Base-by-base conservation (phyloP, 2,797 vertebrate genomes). In the Setipinna tenuifilis region DNA sequence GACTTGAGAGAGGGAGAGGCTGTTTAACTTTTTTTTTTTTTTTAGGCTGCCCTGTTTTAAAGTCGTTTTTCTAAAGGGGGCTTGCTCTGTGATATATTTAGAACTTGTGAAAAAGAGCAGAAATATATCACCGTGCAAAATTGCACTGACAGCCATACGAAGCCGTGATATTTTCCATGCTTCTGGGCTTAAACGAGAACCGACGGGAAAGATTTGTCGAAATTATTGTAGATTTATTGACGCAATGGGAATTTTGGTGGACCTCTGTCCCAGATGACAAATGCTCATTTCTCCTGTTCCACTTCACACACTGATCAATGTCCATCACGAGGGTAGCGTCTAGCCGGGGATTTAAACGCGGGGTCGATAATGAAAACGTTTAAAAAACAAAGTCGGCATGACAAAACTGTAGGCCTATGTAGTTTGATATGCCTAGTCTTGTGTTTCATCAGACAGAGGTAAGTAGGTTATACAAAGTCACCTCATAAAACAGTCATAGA, bases 101-200 rank as follows among this genome's bases (percentile, higher is more conserved):
- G 92, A 92, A 90, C 41, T 87, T 86, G 89, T 86, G 54, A 91
- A 91, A 90, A 87, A 86, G 89, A 87, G 87, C 78, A 88, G 85
- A 90, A 88, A 90, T 88, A 88, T 91, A 85, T 65, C 88, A 86
- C 83, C 41, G 23, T 46, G 23, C 85, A 80, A 85, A 88, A 83
- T 83, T 61, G 61, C 25, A 17, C 86, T 87, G 91, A 92, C 90
- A 89, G 85, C 86, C 86, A 21, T 89, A 41, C 80, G 21, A 81
- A 86, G 83, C 81, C 68, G 62, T 65, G 65, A 21, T 59, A 57
- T 86, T 85, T 80, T 81, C 81, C 85, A 35, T 83, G 57, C 50
- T 83, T 54, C 81, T 23, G 68, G 59, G 61, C 84, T 85, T 85
- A 80, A 84, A 78, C 81, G 78, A 78, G 82, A 78, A 85, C 84